phyloP scores from a whole-genome alignment of 1,140 invertebrate species.

The Triops longicaudatus region DNA sequence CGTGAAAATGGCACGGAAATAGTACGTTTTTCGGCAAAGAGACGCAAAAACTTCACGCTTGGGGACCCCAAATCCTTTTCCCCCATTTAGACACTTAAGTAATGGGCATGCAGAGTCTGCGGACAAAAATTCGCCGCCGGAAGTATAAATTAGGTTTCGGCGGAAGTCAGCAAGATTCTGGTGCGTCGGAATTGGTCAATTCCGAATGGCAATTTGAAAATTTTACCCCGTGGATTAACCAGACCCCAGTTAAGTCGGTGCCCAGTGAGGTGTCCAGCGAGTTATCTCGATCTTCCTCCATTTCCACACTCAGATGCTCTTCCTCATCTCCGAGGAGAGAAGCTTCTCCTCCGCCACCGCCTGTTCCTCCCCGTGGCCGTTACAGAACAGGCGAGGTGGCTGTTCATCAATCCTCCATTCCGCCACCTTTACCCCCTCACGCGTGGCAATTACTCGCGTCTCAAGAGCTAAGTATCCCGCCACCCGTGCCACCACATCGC shows the following conservation, averaged over 20 bases:
- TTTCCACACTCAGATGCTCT: conserved; percentile 21
- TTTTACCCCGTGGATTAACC: conserved; percentile 37
- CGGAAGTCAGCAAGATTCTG: neutral
- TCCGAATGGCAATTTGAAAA: conserved; percentile 42
- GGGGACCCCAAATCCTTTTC: no score
- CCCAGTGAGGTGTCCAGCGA: neutral
- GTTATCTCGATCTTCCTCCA: neutral
- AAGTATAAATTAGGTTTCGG: conserved; percentile 34
- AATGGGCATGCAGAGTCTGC: conserved; percentile 40
- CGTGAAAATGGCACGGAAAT: no score
- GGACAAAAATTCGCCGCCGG: conserved; percentile 38
- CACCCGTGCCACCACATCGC: conserved; percentile 18
- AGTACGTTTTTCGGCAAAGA: no score
- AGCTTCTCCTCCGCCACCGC: conserved; percentile 16
- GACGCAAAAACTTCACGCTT: no score
- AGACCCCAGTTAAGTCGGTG: neutral
- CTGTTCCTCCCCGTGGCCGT: conserved; percentile 30
- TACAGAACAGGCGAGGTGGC: conserved; percentile 26
- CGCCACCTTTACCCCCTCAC: neutral
- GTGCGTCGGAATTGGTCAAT: conserved; percentile 19
- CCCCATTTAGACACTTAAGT: neutral
- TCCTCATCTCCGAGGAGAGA: conserved; percentile 24
- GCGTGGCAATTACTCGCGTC: neutral
- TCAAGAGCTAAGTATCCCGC: neutral
- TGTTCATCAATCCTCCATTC: neutral